phyloP scores from a whole-genome alignment of 2,113 vertebrate species.

The Onychorhynchus coronatus region DNA sequence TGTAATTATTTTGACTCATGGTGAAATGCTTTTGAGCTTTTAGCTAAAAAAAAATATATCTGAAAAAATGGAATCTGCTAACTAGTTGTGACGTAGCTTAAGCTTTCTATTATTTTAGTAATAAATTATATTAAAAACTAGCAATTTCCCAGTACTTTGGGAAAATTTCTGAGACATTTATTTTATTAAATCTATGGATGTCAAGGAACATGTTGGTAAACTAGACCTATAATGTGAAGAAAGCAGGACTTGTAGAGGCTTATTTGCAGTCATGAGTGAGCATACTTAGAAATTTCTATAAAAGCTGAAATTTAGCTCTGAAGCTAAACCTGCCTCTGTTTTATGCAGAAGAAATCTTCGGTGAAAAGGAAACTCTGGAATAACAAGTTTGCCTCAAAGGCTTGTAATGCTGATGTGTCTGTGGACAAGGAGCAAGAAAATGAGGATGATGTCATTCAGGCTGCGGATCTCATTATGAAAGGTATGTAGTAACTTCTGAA shows the following conservation, averaged over 20 bases:
- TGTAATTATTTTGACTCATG: neutral
- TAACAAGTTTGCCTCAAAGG: slow-evolving; percentile 76
- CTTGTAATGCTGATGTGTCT: slow-evolving; percentile 72
- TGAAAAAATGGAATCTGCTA: neutral
- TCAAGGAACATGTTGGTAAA: neutral
- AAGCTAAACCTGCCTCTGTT: neutral
- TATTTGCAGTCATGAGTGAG: neutral
- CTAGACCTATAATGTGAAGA: neutral
- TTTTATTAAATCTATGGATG: neutral
- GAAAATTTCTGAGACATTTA: neutral
- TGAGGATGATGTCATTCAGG: slow-evolving; percentile 65
- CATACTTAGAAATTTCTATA: neutral
- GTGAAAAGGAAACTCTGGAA: slow-evolving; percentile 83
- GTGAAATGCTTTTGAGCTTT: neutral
- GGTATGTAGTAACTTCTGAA: slow-evolving; percentile 63
- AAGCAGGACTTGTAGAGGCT: neutral
- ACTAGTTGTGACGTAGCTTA: neutral
- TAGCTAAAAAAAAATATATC: neutral
- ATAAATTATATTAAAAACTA: neutral
- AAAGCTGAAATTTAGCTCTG: neutral
- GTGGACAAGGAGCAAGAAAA: slow-evolving; percentile 77
- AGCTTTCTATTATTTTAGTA: neutral
- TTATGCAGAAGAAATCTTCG: slow-evolving; percentile 68
- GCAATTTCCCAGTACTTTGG: neutral
- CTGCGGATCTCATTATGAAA: slow-evolving; percentile 88